Evolutionary conservation across 2,888 invertebrate species (phyloP), one percentile per base, ranked within the genome.

Genomic region (Colletes collaris): DNA sequence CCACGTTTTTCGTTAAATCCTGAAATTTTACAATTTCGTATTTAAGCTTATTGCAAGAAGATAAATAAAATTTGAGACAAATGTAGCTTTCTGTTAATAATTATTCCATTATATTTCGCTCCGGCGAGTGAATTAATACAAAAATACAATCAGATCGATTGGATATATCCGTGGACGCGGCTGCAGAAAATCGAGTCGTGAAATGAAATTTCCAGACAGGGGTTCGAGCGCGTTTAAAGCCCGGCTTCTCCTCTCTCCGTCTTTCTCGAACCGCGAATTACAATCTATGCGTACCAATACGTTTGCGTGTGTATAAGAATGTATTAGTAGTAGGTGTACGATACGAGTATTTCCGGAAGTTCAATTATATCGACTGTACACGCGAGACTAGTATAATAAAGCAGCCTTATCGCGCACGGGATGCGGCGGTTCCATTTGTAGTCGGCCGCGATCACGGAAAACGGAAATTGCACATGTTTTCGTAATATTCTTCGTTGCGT

Each of bases 291-390:
- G 40, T 35, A 46, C 13, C n/a, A 44, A 27, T 50, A 11, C 40
- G 10, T 4, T 49, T 2, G 59, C 19, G 40, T 37, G 59, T 27
- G 60, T 62, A 27, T 59, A 52, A 53, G 50, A 63, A n/a, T 49
- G 49, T 13, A 52, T 52, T 2, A 52, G 40, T 40, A 8, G 44
- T 27, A n/a, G 19, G 19, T 44, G 35, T 76, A 16, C n/a, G 46
- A 50, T 73, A 55, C 53, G 55, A 68, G 60, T 55, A 56, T 66
- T 67, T 72, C 66, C 75, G 75, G 70, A 76, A 83, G 71, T 83
- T 64, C 70, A 70, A 75, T 67, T 75, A 58, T 62, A 70, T 62
- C 64, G 75, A 60, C 55, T 75, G 72, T 73, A 80, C 64, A 63
- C 75, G 77, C 77, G 67, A 62, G 52, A 67, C 46, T 67, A 40